Evolutionary conservation across 1,140 invertebrate species (phyloP), one percentile per base, ranked within the genome.

Genomic region (Chymomyza costata): DNA sequence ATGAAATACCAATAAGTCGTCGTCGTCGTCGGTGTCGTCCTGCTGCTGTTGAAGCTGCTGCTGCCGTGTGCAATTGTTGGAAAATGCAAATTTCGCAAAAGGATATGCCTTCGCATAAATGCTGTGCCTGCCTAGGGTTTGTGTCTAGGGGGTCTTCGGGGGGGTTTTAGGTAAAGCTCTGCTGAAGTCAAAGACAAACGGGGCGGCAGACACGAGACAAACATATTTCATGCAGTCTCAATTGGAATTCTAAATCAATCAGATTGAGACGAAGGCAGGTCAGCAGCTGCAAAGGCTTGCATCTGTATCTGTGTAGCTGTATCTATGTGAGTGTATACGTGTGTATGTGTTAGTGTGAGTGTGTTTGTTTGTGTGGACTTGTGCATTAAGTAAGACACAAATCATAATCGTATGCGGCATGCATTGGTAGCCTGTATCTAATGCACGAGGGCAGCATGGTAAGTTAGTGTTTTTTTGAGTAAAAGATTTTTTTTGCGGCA

Each of bases 231-330:
- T 69, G 60, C 70, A 82, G 78, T 82, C 78, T 82, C 78, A 82
- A 82, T 82, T 82, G 78, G 74, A 82, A 82, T 82, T 82, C 78
- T 82, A 82, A 82, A 82, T 82, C 78, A 82, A 82, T 82, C 78
- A 82, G 78, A 82, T 82, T 82, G 76, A 82, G 70, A 82, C 67
- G 73, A 73, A 32, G 38, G n/a, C 39, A 15, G 37, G 11, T 6
- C 21, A 30, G 11, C 2, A 28, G 18, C 21, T 52, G 14, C 14
- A 34, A 11, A 47, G 35, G 10, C 25, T n/a, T 11, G 13, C 43
- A 54, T 32, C 28, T 43, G 31, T 17, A 3, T 25, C 21, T 52
- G 56, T 61, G 58, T 45, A 55, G 16, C 58, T 61, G 61, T 54
- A n/a, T n/a, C n/a, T n/a, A n/a, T n/a, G n/a, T n/a, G 25, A 28